Conservation (phyloP, 1,140 invertebrate genomes). For the Drosophila novamexicana region DNA sequence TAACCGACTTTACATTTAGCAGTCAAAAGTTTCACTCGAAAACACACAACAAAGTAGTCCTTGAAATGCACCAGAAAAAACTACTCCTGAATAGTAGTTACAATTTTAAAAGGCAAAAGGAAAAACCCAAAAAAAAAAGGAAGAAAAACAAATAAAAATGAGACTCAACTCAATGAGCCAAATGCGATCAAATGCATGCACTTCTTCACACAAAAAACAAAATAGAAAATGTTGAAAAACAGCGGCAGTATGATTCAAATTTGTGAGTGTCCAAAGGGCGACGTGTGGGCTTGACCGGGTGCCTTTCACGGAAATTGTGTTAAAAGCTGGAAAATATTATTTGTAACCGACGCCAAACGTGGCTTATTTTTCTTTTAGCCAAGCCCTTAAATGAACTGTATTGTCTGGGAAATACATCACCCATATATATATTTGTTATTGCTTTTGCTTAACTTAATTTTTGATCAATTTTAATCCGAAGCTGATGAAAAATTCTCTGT, state of each 20-base stretch:
- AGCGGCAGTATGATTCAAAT: slow-evolving; percentile 44
- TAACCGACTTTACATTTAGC: neutral
- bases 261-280: slow-evolving; percentile 4
- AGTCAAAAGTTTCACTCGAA: slow-evolving; percentile 16
- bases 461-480: too few relatives aligned
- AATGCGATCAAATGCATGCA: slow-evolving; percentile 62
- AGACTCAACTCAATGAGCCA: slow-evolving; percentile 62
- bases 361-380: neutral
- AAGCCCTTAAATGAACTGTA: too few relatives aligned
- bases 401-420: too few relatives aligned
- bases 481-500: too few relatives aligned
- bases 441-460: too few relatives aligned
- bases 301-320: slow-evolving; percentile 51
- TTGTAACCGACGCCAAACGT: slow-evolving; percentile 16
- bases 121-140: slow-evolving; percentile 52
- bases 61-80: slow-evolving; percentile 23
- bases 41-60: slow-evolving; percentile 1
- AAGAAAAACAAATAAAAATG: slow-evolving; percentile 39
- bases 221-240: slow-evolving; percentile 29
- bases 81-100: slow-evolving; percentile 59
- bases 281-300: slow-evolving; percentile 8
- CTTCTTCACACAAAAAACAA: slow-evolving; percentile 29
- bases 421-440: too few relatives aligned
- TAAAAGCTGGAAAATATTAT: slow-evolving; percentile 60
- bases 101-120: slow-evolving; percentile 58